A percentile compares a stretch with the other conserved stretches of the same genome.
These are phyloP conservation scores for Polydrusus cervinus DNA, from an alignment of 2,888 invertebrate species.

Conservation along the genomic window DNA sequence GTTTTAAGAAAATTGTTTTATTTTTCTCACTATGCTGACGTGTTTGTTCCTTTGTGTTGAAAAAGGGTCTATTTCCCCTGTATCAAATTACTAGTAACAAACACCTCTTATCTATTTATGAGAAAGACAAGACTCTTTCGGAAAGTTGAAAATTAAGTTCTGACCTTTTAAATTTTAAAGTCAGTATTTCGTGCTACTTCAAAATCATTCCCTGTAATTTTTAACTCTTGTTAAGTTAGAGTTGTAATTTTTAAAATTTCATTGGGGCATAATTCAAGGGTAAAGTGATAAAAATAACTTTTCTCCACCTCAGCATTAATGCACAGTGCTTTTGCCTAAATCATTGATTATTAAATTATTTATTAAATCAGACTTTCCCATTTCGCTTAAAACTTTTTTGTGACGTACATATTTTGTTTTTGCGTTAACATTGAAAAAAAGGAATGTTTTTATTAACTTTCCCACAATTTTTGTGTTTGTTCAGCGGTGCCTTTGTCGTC, in stretches of 20 bases:
- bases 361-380: too few relatives aligned
- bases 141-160: neutral
- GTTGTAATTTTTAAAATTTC: neutral
- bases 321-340: too few relatives aligned
- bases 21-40: neutral
- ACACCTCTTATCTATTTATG: conserved; percentile 14
- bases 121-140: neutral
- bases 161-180: neutral
- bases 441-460: too few relatives aligned
- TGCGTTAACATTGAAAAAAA: too few relatives aligned
- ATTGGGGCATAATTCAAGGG: neutral
- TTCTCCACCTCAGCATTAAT: too few relatives aligned
- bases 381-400: too few relatives aligned
- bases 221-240: neutral
- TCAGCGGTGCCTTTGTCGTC: too few relatives aligned
- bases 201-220: neutral
- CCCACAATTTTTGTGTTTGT: too few relatives aligned
- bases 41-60: conserved; percentile 19
- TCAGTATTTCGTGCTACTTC: neutral
- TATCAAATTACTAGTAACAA: conserved; percentile 7
- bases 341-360: too few relatives aligned
- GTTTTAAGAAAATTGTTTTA: conserved; percentile 16
- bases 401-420: too few relatives aligned
- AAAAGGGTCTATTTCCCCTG: conserved; percentile 13
- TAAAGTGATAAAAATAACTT: too few relatives aligned